Evolutionary conservation across 2,797 vertebrate species (phyloP).

Genomic region (Naso thynnoides): DNA sequence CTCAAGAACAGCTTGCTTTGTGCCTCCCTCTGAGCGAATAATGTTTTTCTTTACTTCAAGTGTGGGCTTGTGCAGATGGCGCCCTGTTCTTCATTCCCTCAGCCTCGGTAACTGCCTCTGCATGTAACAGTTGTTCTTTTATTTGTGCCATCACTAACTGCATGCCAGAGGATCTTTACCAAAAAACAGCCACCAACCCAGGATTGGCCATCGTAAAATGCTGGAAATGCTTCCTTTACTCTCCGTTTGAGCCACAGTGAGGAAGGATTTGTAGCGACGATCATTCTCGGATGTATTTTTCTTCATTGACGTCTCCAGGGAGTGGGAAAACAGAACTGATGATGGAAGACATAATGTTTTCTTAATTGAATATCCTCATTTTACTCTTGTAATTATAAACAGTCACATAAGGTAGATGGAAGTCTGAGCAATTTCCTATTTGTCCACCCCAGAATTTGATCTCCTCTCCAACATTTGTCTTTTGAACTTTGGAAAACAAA

Average conservation of each 20-base stretch:
- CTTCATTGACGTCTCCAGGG: conserved; percentile 31
- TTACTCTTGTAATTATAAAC: conserved; percentile 47
- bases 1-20: conserved; percentile 51
- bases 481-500: conserved; percentile 60
- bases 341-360: conserved; percentile 42
- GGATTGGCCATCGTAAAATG: conserved; percentile 20
- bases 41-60: conserved; percentile 45
- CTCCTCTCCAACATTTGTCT: conserved; percentile 22
- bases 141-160: conserved; percentile 40
- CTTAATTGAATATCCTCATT: conserved; percentile 49
- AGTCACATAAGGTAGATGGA: conserved; percentile 47
- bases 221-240: conserved; percentile 20
- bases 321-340: conserved; percentile 55
- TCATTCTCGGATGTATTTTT: conserved; percentile 51
- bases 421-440: conserved; percentile 16
- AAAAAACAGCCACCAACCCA: conserved; percentile 26
- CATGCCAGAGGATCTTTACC: conserved; percentile 21
- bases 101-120: conserved; percentile 33
- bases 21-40: conserved; percentile 47
- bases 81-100: conserved; percentile 38
- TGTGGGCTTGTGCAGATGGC: conserved; percentile 47
- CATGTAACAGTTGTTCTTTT: conserved; percentile 40
- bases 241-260: conserved; percentile 19
- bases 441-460: conserved; percentile 34
- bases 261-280: conserved; percentile 23